phyloP scores from a whole-genome alignment of 2,888 invertebrate genomes.

The Acleris cristana region DNA sequence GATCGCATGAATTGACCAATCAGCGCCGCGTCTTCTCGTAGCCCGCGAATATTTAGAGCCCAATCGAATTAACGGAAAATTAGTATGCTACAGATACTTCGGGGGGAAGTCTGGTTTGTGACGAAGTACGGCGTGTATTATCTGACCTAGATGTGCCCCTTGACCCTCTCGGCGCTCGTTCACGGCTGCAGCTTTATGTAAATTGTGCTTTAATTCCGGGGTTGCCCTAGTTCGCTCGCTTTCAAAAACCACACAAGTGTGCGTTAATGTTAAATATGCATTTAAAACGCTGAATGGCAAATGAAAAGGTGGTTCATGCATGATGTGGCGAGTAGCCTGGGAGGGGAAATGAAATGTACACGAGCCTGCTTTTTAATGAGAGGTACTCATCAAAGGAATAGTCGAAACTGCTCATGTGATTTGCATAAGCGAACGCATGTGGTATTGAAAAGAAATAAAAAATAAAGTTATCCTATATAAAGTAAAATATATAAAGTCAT shows the following conservation, averaged over 20 bases:
- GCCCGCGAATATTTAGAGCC: slow-evolving; percentile 10
- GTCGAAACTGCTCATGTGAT: too few relatives aligned
- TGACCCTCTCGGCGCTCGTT: slow-evolving; percentile 9
- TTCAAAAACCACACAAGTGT: slow-evolving; percentile 13
- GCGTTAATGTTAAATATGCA: slow-evolving; percentile 13
- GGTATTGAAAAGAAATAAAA: too few relatives aligned
- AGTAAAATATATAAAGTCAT: too few relatives aligned
- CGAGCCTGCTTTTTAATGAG: too few relatives aligned
- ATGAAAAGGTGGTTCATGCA: background rate
- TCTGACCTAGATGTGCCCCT: slow-evolving; percentile 18
- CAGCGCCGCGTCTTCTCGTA: slow-evolving; percentile 8
- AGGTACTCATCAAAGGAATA: too few relatives aligned
- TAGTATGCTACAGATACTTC: background rate
- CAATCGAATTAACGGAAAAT: slow-evolving; percentile 6
- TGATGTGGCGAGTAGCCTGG: background rate
- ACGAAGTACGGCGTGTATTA: background rate
- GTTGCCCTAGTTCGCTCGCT: slow-evolving; percentile 10
- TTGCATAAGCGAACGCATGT: too few relatives aligned
- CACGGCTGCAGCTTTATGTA: slow-evolving; percentile 7
- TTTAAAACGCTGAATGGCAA: slow-evolving; percentile 14
- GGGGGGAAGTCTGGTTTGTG: background rate
- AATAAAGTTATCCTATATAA: too few relatives aligned
- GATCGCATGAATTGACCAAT: slow-evolving; percentile 27
- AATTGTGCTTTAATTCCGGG: slow-evolving; percentile 7
- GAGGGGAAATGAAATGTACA: too few relatives aligned